Base-by-base conservation (phyloP, 2,888 invertebrate genomes). In the Zygaena filipendulae region DNA sequence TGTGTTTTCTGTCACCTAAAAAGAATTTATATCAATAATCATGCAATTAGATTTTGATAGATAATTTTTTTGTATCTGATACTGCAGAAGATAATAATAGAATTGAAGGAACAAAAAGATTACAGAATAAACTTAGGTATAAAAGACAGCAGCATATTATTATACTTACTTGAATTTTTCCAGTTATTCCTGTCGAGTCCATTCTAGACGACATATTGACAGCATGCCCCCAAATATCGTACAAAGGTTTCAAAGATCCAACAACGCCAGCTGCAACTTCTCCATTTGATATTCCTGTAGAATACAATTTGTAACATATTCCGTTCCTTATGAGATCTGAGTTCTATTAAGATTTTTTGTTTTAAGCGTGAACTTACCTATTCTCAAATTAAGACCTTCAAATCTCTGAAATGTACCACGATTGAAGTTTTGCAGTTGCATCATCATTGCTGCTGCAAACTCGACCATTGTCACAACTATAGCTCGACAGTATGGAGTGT, bases 141-240 rank as follows among this genome's bases (percentile, higher is more conserved):
- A 11, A 22, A 5, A 3, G n/a, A n/a, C n/a, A n/a, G n/a, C n/a
- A n/a, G n/a, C n/a, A n/a, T 13, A 8, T 7, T 21, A 19, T 14
- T 4, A 7, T 14, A 27, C 33, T 41, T 50, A 89, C 89, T 71
- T 92, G 92, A 47, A 92, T 91, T 59, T 84, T 83, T 21, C 91
- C 90, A 2, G 87, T 82, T 39, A 87, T 79, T 4, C 97, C 97
- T 2, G 92, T 93, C 1, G 92, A 92, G 54, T 97, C 97, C 95
- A 97, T 95, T 49, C 97, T 82, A 1, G 95, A 95, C 3, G 97
- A 95, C 85, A 97, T 91, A 66, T 97, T 97, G 0, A 97, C 97
- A 0, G 96, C 91, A 64, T 97, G 92, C 0, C 97, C 97, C 96
- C 97, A 97, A 51, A 97, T 95, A 59, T 97, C 97, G 60, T 96